phyloP scores from a whole-genome alignment of 2,888 invertebrate species.

The Oligia latruncula region DNA sequence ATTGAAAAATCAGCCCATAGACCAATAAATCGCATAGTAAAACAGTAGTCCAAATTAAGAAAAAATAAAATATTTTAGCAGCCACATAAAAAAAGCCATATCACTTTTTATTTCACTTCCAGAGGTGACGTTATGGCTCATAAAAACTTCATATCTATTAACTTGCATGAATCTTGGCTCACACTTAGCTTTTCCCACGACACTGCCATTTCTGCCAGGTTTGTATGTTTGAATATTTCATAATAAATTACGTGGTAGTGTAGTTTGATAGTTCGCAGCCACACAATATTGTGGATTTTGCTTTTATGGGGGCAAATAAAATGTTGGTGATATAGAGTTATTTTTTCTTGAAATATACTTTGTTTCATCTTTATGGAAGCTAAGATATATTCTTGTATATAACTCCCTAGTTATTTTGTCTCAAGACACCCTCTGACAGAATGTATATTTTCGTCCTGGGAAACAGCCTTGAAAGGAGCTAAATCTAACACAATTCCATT shows the following conservation, averaged over 20 bases:
- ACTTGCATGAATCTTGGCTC: constrained; percentile 77
- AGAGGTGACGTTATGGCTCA: constrained; percentile 80
- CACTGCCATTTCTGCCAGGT: constrained; percentile 59
- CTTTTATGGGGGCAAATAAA: constrained; percentile 53
- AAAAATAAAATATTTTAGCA: constrained; percentile 67
- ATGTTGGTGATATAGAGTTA: constrained; percentile 17
- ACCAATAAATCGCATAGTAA: constrained; percentile 15
- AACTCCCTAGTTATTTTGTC: constrained; percentile 15
- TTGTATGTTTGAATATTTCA: constrained; percentile 63
- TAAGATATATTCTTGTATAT: constrained; percentile 6
- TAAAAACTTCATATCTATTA: constrained; percentile 83
- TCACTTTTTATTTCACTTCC: constrained; percentile 81
- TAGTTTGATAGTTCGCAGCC: constrained; percentile 58
- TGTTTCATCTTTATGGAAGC: not conserved
- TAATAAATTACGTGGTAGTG: constrained; percentile 49
- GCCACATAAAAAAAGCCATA: constrained; percentile 75
- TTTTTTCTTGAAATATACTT: constrained; percentile 24
- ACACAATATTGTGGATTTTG: constrained; percentile 52
- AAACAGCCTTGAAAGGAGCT: not conserved
- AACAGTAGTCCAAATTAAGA: constrained; percentile 60
- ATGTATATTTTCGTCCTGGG: constrained; percentile 8
- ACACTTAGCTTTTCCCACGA: constrained; percentile 71
- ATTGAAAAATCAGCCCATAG: not conserved
- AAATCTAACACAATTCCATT: constrained; percentile 13
- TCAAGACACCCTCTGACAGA: not conserved